phyloP scores from a whole-genome alignment of 2,888 invertebrate genomes.

The Urechis unicinctus region DNA sequence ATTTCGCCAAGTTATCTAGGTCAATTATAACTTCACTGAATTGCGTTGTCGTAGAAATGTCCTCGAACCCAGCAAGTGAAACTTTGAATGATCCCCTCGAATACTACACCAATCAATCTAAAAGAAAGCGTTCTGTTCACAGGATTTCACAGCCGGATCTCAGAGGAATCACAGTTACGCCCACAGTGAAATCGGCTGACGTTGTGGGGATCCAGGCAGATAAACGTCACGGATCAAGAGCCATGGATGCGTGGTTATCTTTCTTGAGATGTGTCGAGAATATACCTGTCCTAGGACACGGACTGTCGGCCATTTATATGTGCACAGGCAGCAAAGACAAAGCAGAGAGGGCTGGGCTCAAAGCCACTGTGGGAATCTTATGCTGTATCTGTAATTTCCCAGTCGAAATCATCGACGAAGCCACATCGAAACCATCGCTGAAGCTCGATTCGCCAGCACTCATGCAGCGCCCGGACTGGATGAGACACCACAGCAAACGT shows the following conservation, averaged over 20 bases:
- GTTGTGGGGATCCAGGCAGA: neutral
- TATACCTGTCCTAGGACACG: conserved; percentile 14
- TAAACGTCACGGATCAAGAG: too few relatives aligned
- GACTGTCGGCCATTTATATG: conserved; percentile 12
- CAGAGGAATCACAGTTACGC: too few relatives aligned
- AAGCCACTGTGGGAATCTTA: conserved; percentile 18
- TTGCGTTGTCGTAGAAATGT: neutral
- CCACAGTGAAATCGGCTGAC: neutral
- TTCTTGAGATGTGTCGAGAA: conserved; percentile 16
- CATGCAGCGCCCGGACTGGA: conserved; percentile 15
- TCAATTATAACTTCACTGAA: neutral
- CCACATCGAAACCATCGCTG: conserved; percentile 4
- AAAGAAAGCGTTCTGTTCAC: neutral
- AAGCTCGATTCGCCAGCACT: conserved; percentile 12
- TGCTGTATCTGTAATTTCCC: conserved; percentile 9
- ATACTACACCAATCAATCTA: neutral
- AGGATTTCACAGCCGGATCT: neutral
- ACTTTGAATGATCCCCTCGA: neutral
- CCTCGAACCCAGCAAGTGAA: neutral
- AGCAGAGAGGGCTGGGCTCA: conserved; percentile 18
- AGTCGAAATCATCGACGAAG: conserved; percentile 16
- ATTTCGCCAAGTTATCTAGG: neutral
- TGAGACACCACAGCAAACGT: conserved; percentile 6
- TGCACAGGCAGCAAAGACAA: conserved; percentile 9
- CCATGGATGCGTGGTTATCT: neutral